A percentile compares a stretch with the other conserved stretches of the same genome.
Evolutionary conservation across 2,113 vertebrate species (phyloP).

Genomic region (Tapirus terrestris): DNA sequence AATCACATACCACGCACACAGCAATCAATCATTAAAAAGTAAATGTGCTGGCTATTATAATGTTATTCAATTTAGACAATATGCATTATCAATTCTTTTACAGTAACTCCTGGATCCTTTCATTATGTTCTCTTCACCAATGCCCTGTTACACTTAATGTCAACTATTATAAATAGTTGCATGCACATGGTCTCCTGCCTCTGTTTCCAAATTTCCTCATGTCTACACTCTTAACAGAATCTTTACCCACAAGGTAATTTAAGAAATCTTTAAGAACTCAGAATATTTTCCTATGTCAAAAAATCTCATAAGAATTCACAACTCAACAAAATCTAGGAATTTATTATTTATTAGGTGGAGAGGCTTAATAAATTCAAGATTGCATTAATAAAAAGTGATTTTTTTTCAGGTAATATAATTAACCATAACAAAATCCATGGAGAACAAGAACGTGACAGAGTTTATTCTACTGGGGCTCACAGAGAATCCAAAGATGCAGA

Average conservation of each 20-base stretch:
- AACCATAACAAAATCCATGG: not conserved
- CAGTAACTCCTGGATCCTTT: not conserved
- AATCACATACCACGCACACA: not conserved
- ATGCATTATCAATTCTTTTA: not conserved
- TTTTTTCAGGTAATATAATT: not conserved
- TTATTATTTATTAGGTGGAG: not conserved
- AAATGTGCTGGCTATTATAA: not conserved
- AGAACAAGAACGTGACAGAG: slow-evolving; percentile 64
- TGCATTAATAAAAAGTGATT: not conserved
- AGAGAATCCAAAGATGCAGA: too few species aligned
- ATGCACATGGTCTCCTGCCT: not conserved
- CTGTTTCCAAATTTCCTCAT: not conserved
- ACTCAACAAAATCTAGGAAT: not conserved
- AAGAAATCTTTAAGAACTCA: not conserved
- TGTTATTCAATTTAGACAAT: not conserved
- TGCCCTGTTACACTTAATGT: not conserved
- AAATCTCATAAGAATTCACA: not conserved
- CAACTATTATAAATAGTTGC: not conserved
- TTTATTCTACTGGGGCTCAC: slow-evolving; percentile 74
- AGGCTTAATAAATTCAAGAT: not conserved
- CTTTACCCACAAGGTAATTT: not conserved
- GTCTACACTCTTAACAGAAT: not conserved
- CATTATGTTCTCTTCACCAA: not conserved
- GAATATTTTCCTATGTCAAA: not conserved
- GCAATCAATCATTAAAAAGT: not conserved